Evolutionary conservation across 2,888 invertebrate genomes (phyloP), one percentile per base, ranked within the genome.

Genomic region (Drosophila peninsularis): DNA sequence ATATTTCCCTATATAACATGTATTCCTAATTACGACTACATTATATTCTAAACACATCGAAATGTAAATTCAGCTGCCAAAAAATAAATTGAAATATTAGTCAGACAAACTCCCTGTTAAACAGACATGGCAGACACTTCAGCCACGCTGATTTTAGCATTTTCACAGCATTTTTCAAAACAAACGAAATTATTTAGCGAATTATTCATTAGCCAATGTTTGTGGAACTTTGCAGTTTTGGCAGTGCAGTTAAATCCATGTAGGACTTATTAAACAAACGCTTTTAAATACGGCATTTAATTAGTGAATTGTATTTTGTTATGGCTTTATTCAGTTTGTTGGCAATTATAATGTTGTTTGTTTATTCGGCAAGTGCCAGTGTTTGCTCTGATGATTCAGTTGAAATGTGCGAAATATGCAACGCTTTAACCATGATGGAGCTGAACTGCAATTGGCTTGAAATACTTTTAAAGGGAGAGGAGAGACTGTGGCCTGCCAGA

Each of bases 141-240:
- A n/a, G 27, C n/a, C 9, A 0, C 24, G n/a, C 10, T 5, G 5
- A 11, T 11, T 36, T 10, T 0, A 21, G 21, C 2, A 21, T 24
- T 36, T 52, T 14, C 3, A 9, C 5, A 30, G 17, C 5, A 19
- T 32, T 50, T 50, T 36, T n/a, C n/a, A 36, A 10, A n/a, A 7
- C 10, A 45, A 30, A 10, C 19, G 6, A 19, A 45, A 56, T 44
- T 7, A 56, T 36, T 56, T 27, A 14, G 7, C 5, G 17, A 27
- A 56, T 45, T 56, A 45, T 56, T 13, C 36, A 56, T 34, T 56
- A 19, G 45, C 13, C 10, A 32, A 32, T 42, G 24, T 37, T 27
- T 27, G 14, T 56, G 36, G 36, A 56, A 17, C 9, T 36, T 45
- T 19, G 1, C 45, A 24, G 10, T n/a, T 34, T 55, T 13, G n/a